Base-by-base conservation (phyloP, 2,888 invertebrate genomes). In the Pristionchus mayeri region DNA sequence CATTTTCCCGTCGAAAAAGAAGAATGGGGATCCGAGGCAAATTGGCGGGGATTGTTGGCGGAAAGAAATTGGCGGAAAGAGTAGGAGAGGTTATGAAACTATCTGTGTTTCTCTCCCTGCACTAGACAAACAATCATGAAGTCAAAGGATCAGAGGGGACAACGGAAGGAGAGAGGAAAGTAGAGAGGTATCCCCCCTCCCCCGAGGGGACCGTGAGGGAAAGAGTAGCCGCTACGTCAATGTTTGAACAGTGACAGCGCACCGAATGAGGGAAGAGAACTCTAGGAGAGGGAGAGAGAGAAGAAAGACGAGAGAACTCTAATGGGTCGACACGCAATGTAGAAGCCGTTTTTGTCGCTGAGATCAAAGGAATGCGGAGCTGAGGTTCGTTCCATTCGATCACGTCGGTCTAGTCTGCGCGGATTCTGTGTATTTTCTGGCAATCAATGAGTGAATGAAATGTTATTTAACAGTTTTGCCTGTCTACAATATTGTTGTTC, bases 21-120 rank as follows among this genome's bases (percentile, higher is more conserved):
- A n/a, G n/a, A n/a, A n/a, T n/a, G n/a, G n/a, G n/a, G n/a, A n/a
- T n/a, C n/a, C n/a, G 7, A 57, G 57, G 54, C 2, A 27, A 24
- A 27, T 54, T 54, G n/a, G n/a, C n/a, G n/a, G n/a, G n/a, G n/a
- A n/a, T n/a, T n/a, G n/a, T n/a, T n/a, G n/a, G n/a, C n/a, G n/a
- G n/a, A n/a, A n/a, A n/a, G n/a, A n/a, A n/a, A n/a, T n/a, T n/a
- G n/a, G n/a, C n/a, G n/a, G n/a, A n/a, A n/a, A n/a, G n/a, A n/a
- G n/a, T n/a, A n/a, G n/a, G n/a, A n/a, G n/a, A n/a, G n/a, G 57
- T 63, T 63, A 63, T 63, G 60, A 63, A 63, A 63, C 60, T 63
- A 34, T 63, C 60, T 63, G 60, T 63, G 30, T 63, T 34, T 27
- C 27, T 63, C 16, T 2, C 4, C 54, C 7, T 44, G 54, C 54